Base-by-base conservation (phyloP, 1,140 invertebrate genomes). In the Cydia amplana region DNA sequence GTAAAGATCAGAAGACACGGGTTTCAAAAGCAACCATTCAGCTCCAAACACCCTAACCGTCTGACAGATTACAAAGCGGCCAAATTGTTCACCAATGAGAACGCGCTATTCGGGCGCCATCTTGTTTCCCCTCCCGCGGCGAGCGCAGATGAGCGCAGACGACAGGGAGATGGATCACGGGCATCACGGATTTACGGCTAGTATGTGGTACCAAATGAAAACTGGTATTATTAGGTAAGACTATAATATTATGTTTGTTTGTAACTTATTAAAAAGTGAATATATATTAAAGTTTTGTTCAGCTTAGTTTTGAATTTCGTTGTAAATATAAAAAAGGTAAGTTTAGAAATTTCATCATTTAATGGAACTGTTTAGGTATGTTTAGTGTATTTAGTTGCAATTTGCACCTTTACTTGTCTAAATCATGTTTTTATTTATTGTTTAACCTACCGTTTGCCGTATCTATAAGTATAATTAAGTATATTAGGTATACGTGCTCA, bases 121-220 rank as follows among this genome's bases (percentile, higher is more conserved):
- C 20, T 88, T 91, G 75, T 70, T 80, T 82, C 88, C 87, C 88
- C 86, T 79, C 88, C 81, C 23, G 25, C 6, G 16, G 43, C 74
- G 77, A 72, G 23, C 51, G 55, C 80, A 85, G 83, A 84, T 80
- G 78, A 85, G 40, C 77, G 76, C 23, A 16, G 55, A 36, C 75
- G 67, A 73, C 80, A 85, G 77, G 84, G 74, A 81, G 79, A 86
- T 86, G 79, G 84, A 83, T 85, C 80, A 83, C 70, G 64, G 81
- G 79, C 84, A 83, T 85, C 80, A 83, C 70, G 64, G 81, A 77
- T 76, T 85, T 80, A 83, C 70, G 64, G 81, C 78, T 76, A 73
- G 49, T 64, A 78, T 63, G 73, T 18, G 74, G 76, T 65, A 18
- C n/a, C n/a, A 51, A 51, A 51, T 51, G 6, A 18, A 51, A 51